phyloP scores from a whole-genome alignment of 2,113 vertebrate genomes.

The Morone saxatilis region DNA sequence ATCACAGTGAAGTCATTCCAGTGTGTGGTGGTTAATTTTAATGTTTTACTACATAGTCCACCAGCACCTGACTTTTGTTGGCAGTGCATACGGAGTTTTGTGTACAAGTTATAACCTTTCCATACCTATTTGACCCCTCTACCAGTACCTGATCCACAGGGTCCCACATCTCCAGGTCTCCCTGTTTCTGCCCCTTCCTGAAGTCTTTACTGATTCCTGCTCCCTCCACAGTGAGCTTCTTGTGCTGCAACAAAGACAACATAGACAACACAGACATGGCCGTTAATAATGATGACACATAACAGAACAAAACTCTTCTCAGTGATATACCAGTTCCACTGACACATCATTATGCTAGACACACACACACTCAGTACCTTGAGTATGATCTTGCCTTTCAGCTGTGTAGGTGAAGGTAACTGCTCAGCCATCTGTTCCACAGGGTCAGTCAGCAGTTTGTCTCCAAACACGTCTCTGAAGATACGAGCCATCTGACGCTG shows the following conservation, averaged over 20 bases:
- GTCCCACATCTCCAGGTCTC: slow-evolving; percentile 96
- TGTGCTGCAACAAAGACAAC: slow-evolving; percentile 86
- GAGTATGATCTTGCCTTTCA: slow-evolving; percentile 95
- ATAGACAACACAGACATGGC: background rate
- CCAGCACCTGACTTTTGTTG: too few relatives aligned
- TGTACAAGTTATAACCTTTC: too few relatives aligned
- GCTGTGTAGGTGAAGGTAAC: slow-evolving; percentile 93
- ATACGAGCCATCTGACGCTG: slow-evolving; percentile 94
- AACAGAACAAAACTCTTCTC: background rate
- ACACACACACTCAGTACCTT: slow-evolving; percentile 83
- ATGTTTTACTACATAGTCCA: too few relatives aligned
- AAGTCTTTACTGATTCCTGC: slow-evolving; percentile 83
- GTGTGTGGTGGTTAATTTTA: too few relatives aligned
- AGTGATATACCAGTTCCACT: background rate
- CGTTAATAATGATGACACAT: background rate
- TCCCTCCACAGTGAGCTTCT: slow-evolving; percentile 93
- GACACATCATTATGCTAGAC: background rate
- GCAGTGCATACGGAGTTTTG: too few relatives aligned
- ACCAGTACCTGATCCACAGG: slow-evolving; percentile 92
- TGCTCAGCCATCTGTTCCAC: slow-evolving; percentile 94
- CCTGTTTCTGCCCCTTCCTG: slow-evolving; percentile 88
- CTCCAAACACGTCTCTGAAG: slow-evolving; percentile 92
- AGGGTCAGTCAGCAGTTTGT: slow-evolving; percentile 89
- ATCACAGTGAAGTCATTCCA: too few relatives aligned
- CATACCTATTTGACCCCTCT: background rate